These are phyloP conservation scores for Colletes gigas DNA, from an alignment of 1,140 invertebrate species.

Conservation along the genomic window DNA sequence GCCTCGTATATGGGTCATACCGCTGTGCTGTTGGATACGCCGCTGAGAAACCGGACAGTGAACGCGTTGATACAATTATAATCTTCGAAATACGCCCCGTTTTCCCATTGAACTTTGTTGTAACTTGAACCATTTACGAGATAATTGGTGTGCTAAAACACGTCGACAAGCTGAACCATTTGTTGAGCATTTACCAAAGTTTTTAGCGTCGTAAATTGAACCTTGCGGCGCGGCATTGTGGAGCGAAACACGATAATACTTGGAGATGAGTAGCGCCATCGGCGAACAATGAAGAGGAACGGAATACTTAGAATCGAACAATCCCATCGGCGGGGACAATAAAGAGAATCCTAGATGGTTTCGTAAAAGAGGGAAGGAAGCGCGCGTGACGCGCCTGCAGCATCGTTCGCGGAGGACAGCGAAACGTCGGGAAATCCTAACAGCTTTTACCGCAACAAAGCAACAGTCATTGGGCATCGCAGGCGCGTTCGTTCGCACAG, in stretches of 20 bases:
- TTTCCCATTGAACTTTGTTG: too few species aligned
- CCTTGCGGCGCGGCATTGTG: background rate
- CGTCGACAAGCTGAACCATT: too few species aligned
- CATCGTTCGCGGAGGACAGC: slow-evolving; percentile 1
- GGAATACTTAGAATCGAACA: background rate
- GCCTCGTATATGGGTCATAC: too few species aligned
- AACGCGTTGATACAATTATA: too few species aligned
- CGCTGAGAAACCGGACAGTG: too few species aligned
- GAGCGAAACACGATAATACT: background rate
- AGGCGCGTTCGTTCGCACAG: background rate
- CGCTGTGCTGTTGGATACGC: too few species aligned
- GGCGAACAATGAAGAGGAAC: background rate
- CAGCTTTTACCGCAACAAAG: slow-evolving; percentile 47
- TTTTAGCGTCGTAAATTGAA: background rate
- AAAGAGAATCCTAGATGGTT: background rate
- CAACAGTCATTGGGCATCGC: slow-evolving; percentile 42
- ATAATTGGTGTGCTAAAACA: too few species aligned
- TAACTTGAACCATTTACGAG: too few species aligned
- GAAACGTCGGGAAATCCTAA: slow-evolving; percentile 51
- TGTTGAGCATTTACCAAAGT: too few species aligned
- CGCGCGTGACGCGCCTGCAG: background rate
- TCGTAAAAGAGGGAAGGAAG: background rate
- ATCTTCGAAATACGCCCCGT: too few species aligned
- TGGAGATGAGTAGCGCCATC: background rate
- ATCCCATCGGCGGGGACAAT: background rate